These are phyloP conservation scores for Phalacrocorax carbo DNA, from an alignment of 2,113 vertebrate genomes.

Conservation along the genomic window DNA sequence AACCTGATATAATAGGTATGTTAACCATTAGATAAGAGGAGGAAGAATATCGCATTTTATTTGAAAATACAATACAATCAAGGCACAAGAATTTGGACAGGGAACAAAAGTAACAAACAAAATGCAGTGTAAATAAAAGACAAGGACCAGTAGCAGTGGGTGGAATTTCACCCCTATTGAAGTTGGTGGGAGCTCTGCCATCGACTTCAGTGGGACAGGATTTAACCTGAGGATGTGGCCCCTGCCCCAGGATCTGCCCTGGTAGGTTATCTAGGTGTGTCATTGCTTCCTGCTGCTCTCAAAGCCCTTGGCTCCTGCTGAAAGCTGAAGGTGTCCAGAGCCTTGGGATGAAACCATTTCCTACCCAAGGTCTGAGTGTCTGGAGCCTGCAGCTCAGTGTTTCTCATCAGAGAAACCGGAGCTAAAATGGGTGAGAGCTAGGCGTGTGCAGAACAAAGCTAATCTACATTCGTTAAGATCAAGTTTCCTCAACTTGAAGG, in stretches of 20 bases:
- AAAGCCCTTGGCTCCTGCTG: background rate
- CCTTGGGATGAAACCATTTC: background rate
- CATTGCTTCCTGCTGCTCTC: background rate
- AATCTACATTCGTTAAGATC: background rate
- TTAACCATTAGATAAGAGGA: conserved; percentile 51
- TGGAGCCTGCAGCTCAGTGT: accelerated
- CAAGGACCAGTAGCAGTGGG: background rate
- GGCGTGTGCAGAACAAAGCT: background rate
- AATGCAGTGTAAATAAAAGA: conserved; percentile 12
- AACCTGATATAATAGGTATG: conserved; percentile 41
- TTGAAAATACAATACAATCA: conserved; percentile 36
- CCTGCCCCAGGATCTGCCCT: background rate
- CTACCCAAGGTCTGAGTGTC: background rate
- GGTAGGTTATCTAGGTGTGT: background rate
- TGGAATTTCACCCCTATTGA: conserved; percentile 15
- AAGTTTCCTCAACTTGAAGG: background rate
- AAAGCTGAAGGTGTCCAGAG: background rate
- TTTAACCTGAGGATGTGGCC: conserved; percentile 6
- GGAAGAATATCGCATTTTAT: conserved; percentile 42
- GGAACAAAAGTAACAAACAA: conserved; percentile 49
- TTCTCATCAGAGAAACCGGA: background rate
- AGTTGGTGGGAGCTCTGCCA: conserved; percentile 33
- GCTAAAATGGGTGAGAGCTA: background rate
- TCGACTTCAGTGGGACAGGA: background rate
- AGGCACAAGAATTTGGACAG: conserved; percentile 34